Evolutionary conservation across 2,113 vertebrate species (phyloP).

Genomic region (Todiramphus chloris): DNA sequence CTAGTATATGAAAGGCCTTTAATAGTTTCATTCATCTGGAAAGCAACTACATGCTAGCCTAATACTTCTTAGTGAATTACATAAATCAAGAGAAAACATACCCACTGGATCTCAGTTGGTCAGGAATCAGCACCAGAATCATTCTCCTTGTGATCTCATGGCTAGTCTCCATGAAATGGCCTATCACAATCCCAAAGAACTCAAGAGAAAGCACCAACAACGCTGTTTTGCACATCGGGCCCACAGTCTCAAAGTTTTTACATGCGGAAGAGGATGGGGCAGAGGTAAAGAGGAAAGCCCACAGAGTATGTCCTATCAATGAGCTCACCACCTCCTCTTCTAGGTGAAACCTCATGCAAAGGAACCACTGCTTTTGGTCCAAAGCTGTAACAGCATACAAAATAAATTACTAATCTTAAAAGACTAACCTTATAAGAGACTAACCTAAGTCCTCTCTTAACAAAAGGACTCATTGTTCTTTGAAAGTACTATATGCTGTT

Average conservation of each 20-base stretch:
- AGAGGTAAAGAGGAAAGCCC: background rate
- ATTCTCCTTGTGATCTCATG: background rate
- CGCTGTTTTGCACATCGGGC: accelerated
- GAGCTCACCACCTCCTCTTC: background rate
- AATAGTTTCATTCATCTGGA: background rate
- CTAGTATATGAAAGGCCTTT: background rate
- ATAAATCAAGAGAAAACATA: background rate
- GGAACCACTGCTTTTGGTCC: background rate
- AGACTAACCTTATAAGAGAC: background rate
- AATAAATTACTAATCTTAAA: background rate
- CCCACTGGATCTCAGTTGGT: background rate
- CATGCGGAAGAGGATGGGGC: background rate
- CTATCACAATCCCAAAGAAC: background rate
- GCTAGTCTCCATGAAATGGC: background rate
- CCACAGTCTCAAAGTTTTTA: background rate
- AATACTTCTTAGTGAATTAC: background rate
- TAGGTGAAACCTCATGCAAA: background rate
- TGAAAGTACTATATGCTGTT: background rate
- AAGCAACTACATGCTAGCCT: background rate
- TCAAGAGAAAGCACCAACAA: background rate
- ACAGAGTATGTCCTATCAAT: background rate
- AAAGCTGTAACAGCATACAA: background rate
- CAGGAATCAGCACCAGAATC: background rate
- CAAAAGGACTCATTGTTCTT: background rate
- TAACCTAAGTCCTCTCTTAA: background rate